These are phyloP conservation scores for Catagonus wagneri DNA, from an alignment of 2,113 vertebrate species.

Conservation along the genomic window DNA sequence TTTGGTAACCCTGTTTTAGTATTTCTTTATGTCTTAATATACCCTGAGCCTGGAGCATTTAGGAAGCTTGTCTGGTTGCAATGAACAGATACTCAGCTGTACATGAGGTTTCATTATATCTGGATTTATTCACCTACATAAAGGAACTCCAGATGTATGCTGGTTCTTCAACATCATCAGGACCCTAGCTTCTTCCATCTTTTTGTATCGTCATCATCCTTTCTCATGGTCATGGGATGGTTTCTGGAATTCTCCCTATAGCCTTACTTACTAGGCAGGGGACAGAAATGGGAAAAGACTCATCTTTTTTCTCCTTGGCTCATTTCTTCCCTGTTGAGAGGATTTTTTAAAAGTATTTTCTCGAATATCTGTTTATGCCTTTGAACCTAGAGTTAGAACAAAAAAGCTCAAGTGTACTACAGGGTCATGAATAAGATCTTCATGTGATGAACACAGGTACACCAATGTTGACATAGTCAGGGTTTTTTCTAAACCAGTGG, in stretches of 20 bases:
- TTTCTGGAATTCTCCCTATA: background rate
- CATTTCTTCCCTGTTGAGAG: background rate
- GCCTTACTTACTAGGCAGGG: background rate
- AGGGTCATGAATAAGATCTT: background rate
- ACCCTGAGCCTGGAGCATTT: conserved; percentile 45
- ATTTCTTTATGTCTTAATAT: conserved; percentile 55
- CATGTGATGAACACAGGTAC: background rate
- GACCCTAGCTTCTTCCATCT: background rate
- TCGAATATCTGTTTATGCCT: background rate
- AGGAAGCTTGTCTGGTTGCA: conserved; percentile 47
- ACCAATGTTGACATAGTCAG: background rate
- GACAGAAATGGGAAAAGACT: background rate
- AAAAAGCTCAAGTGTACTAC: background rate
- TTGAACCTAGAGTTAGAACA: conserved; percentile 28
- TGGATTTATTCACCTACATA: background rate
- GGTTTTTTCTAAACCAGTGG: background rate
- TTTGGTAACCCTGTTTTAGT: conserved; percentile 61
- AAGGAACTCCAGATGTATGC: conserved; percentile 54
- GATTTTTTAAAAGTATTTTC: background rate
- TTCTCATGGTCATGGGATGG: conserved; percentile 2
- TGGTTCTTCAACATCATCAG: background rate
- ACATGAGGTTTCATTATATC: conserved; percentile 48
- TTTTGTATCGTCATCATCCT: background rate
- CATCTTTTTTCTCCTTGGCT: background rate
- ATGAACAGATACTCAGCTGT: conserved; percentile 20